A percentile compares a stretch with the other conserved stretches of the same genome.
phyloP scores from a whole-genome alignment of 2,797 vertebrate species.

The Tapera naevia region DNA sequence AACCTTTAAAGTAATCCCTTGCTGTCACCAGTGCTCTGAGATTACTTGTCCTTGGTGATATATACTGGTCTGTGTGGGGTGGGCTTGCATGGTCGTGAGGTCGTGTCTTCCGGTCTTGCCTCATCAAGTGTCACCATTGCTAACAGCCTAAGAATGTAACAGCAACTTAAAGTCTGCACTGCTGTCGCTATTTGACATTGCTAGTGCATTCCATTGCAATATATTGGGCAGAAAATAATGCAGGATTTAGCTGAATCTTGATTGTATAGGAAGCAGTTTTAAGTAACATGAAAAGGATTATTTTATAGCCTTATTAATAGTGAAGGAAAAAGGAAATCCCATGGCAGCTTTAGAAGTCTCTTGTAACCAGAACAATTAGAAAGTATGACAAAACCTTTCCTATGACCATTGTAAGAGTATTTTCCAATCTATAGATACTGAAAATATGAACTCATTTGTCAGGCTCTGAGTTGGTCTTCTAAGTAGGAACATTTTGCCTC shows the following conservation, averaged over 20 bases:
- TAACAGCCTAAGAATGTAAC: neutral
- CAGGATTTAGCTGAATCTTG: neutral
- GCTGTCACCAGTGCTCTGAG: neutral
- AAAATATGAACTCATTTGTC: neutral
- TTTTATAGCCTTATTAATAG: neutral
- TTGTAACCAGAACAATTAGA: neutral
- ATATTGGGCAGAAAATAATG: neutral
- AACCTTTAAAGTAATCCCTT: neutral
- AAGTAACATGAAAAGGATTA: neutral
- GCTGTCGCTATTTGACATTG: neutral
- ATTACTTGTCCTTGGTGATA: neutral
- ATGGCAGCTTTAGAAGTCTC: neutral
- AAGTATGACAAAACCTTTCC: neutral
- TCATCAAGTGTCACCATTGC: neutral
- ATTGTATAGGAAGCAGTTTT: neutral
- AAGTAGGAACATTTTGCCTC: neutral
- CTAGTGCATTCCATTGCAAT: neutral
- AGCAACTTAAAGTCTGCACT: neutral
- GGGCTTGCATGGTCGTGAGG: accelerated
- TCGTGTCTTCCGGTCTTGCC: neutral
- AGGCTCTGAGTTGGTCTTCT: neutral
- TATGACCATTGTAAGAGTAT: neutral
- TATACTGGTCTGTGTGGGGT: accelerated
- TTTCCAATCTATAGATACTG: neutral
- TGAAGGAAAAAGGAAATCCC: neutral